Evolutionary conservation across 2,113 vertebrate species (phyloP).

Genomic region (Podarcis raffonei): DNA sequence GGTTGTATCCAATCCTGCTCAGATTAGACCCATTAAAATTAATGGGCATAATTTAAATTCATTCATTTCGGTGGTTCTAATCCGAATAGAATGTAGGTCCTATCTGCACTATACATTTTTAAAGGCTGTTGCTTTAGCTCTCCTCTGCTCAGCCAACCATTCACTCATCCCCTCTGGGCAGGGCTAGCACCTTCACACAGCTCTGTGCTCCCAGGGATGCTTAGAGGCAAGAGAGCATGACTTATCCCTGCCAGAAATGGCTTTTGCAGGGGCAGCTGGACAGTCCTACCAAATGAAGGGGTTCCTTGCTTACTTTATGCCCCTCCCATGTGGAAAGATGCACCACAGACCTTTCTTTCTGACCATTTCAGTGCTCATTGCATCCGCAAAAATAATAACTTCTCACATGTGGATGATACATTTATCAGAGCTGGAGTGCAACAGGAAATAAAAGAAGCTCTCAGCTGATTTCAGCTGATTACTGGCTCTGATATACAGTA

Average conservation of each 20-base stretch:
- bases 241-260: not conserved
- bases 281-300: too few relatives aligned
- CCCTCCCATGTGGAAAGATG: too few relatives aligned
- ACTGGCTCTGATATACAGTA: not conserved
- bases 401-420: not conserved
- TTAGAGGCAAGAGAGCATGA: not conserved
- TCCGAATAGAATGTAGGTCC: too few relatives aligned
- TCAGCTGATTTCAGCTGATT: not conserved
- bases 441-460: not conserved
- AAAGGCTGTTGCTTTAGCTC: not conserved
- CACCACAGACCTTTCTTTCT: too few relatives aligned
- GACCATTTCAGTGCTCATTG: too few relatives aligned
- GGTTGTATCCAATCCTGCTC: too few relatives aligned
- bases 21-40: too few relatives aligned
- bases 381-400: not conserved
- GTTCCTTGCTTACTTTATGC: too few relatives aligned
- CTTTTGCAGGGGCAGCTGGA: not conserved
- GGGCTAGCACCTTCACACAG: not conserved
- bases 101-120: too few relatives aligned
- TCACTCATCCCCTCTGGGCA: not conserved
- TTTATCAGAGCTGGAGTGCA: not conserved
- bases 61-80: too few relatives aligned
- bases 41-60: too few relatives aligned
- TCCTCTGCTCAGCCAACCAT: not conserved
- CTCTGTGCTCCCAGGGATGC: not conserved